Evolutionary conservation across 2,113 vertebrate genomes (phyloP), one percentile per base, ranked within the genome.

Genomic region (Halichoerus grypus): DNA sequence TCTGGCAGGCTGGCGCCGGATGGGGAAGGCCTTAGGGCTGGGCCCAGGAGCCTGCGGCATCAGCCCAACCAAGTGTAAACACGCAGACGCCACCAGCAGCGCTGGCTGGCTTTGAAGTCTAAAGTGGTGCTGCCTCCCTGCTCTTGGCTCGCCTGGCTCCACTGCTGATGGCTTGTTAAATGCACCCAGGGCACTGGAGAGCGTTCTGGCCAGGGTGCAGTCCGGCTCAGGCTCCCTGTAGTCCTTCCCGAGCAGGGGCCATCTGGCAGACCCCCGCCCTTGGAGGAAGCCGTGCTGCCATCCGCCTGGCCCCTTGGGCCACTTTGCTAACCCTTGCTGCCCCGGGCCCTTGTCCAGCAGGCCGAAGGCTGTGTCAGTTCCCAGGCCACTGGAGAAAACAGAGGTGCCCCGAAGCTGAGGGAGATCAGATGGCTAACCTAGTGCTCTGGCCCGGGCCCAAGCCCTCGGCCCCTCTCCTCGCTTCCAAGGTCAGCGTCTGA

Each of bases 61-160:
- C 88, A 19, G 67, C 94, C 95, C 96, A 97, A 88, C 91, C 96
- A 72, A 57, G 98, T 97, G 96, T 99, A 99, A 98, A 98, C 98
- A 97, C 1, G 16, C 98, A 99, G 99, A 99, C 98, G 98, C 99
- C 99, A 99, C 98, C 96, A 94, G 98, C 98, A 98, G 97, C 98
- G 55, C 95, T 95, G 98, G 96, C 91, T 91, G 90, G 98, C 99
- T 99, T 99, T 98, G 99, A 99, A 99, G 99, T 99, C 98, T 98
- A 98, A 97, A 88, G 94, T 92, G 97, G 98, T 98, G 95, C 98
- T 99, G 84, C 82, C 80, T n/a, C 26, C 79, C 0, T 7, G 76
- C 95, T 83, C 87, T 72, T 46, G 99, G 99, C 99, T 99, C 99
- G 98, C 99, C 99, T 99, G 98, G 98, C 99, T 99, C 99, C 98